Percentiles rank a stretch among this genome's conserved stretches.
These are phyloP conservation scores for Cyrtonyx montezumae DNA, from an alignment of 2,113 vertebrate species.

Conservation along the genomic window DNA sequence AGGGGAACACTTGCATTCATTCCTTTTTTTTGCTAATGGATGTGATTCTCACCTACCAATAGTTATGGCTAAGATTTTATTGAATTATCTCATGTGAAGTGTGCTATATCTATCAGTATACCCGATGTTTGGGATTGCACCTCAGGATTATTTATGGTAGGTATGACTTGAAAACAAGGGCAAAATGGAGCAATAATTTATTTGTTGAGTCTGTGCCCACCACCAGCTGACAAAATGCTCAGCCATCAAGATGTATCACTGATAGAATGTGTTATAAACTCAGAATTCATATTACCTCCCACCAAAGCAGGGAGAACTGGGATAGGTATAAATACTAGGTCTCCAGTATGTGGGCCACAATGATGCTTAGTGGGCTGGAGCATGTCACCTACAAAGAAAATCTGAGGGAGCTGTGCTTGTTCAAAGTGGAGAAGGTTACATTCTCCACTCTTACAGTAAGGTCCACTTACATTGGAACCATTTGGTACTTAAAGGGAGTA, in stretches of 20 bases:
- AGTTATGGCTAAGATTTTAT: not conserved
- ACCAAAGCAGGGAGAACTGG: not conserved
- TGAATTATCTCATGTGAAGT: not conserved
- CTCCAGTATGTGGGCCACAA: not conserved
- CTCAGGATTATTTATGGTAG: not conserved
- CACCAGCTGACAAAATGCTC: not conserved
- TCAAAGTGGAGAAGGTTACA: too few relatives aligned
- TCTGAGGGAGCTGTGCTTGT: too few relatives aligned
- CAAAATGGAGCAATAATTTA: not conserved
- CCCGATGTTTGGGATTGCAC: not conserved
- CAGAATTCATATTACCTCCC: conserved; percentile 6
- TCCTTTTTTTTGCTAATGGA: not conserved
- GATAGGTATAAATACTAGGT: not conserved
- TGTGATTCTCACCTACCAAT: not conserved
- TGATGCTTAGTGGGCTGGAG: not conserved
- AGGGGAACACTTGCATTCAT: not conserved
- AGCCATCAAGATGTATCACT: not conserved
- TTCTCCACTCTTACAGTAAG: too few relatives aligned
- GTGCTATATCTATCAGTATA: not conserved
- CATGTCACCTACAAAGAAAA: not conserved
- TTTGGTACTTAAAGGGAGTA: not conserved
- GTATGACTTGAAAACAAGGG: not conserved
- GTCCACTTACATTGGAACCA: too few relatives aligned
- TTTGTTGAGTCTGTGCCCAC: not conserved
- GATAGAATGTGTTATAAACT: not conserved